These are phyloP conservation scores for Carlito syrichta DNA, from an alignment of 2,113 vertebrate genomes.

Conservation along the genomic window DNA sequence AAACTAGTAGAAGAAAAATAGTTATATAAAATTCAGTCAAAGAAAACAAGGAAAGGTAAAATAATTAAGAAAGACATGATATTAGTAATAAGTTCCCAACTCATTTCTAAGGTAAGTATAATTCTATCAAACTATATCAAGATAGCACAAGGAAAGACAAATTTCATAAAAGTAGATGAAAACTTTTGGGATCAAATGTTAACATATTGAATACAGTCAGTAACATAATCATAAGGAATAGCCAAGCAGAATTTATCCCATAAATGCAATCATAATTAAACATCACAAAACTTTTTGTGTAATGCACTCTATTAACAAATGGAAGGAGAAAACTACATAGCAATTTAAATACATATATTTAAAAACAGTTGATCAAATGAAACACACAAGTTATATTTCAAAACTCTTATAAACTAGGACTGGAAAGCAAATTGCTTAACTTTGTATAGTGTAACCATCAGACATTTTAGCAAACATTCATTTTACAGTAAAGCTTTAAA, in stretches of 20 bases:
- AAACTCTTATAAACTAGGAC: neutral
- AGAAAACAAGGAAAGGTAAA: neutral
- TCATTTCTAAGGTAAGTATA: neutral
- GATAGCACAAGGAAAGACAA: neutral
- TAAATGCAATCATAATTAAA: neutral
- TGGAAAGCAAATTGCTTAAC: neutral
- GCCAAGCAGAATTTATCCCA: neutral
- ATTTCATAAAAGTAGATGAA: neutral
- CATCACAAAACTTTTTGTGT: neutral
- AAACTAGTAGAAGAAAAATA: neutral
- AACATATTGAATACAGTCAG: neutral
- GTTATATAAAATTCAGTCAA: neutral
- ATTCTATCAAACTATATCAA: neutral
- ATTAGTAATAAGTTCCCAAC: neutral
- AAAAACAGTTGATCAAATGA: neutral
- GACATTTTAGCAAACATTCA: neutral
- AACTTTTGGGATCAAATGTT: neutral
- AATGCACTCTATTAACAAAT: neutral
- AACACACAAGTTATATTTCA: neutral
- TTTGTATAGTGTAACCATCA: neutral
- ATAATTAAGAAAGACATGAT: neutral
- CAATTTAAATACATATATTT: neutral
- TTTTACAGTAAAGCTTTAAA: conserved; percentile 11
- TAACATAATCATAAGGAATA: neutral
- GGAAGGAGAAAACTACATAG: neutral